Evolutionary conservation across 2,888 invertebrate species (phyloP).

Genomic region (Chalcis sispes): DNA sequence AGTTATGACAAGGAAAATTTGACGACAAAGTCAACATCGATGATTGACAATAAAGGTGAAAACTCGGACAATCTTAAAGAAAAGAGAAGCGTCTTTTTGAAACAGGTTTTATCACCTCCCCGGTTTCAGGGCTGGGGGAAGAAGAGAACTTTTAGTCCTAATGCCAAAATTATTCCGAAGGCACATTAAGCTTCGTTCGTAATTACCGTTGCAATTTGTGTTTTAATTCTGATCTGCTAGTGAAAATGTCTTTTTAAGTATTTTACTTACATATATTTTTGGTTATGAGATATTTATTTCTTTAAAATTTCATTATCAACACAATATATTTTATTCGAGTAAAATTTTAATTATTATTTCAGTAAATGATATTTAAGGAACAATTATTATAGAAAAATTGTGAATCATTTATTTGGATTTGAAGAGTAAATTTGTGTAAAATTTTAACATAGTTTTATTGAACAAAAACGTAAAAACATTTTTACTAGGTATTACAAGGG

Average conservation of each 20-base stretch:
- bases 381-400: too few species aligned
- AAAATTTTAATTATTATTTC: too few species aligned
- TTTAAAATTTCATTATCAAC: background rate
- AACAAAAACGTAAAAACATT: background rate
- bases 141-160: constrained; percentile 66
- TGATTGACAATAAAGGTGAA: constrained; percentile 58
- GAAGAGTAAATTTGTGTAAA: too few species aligned
- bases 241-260: background rate
- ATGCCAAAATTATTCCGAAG: constrained; percentile 63
- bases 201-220: background rate
- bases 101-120: constrained; percentile 80
- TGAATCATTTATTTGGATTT: too few species aligned
- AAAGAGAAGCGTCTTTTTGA: constrained; percentile 78
- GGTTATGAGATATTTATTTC: background rate
- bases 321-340: too few species aligned
- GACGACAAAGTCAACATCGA: constrained; percentile 55
- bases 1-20: constrained; percentile 69
- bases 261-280: background rate
- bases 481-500: constrained; percentile 28
- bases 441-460: background rate
- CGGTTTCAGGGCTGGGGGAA: constrained; percentile 77
- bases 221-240: background rate
- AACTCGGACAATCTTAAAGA: constrained; percentile 75
- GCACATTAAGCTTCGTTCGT: constrained; percentile 50
- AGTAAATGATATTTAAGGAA: too few species aligned